Percentiles rank a stretch among this genome's conserved stretches.
phyloP scores from a whole-genome alignment of 2,113 vertebrate species.

The Cettia cetti region DNA sequence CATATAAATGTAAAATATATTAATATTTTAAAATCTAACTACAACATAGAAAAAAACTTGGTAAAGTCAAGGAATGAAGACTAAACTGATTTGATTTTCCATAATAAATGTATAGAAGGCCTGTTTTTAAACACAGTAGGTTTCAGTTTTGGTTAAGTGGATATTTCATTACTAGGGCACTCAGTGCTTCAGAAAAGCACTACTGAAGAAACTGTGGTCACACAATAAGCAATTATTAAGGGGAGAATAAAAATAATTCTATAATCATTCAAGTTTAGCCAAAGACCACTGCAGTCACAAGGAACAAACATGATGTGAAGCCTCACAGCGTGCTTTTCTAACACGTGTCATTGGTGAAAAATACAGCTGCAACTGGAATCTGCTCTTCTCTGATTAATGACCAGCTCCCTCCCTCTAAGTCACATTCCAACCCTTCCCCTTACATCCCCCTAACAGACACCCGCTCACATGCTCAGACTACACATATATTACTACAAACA shows the following conservation, averaged over 20 bases:
- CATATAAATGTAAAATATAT: neutral
- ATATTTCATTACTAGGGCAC: neutral
- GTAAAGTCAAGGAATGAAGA: neutral
- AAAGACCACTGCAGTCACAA: neutral
- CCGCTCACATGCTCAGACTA: conserved; percentile 45
- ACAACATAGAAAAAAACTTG: neutral
- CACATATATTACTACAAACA: conserved; percentile 5
- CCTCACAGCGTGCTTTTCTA: neutral
- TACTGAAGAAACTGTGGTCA: neutral
- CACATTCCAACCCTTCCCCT: conserved; percentile 56
- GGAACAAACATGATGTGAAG: neutral
- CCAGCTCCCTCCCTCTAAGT: conserved; percentile 20
- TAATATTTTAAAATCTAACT: neutral
- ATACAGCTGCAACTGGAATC: conserved; percentile 29
- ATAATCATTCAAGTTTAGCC: neutral
- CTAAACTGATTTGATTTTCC: neutral
- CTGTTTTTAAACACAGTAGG: neutral
- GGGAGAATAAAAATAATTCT: neutral
- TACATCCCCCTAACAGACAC: conserved; percentile 39
- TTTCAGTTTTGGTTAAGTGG: neutral
- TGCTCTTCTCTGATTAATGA: conserved; percentile 38
- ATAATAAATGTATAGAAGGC: neutral
- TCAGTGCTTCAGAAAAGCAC: neutral
- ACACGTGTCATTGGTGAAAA: conserved; percentile 29
- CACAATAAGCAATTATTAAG: neutral